Base-by-base conservation (phyloP, 2,113 vertebrate genomes). In the Taurulus bubalis region DNA sequence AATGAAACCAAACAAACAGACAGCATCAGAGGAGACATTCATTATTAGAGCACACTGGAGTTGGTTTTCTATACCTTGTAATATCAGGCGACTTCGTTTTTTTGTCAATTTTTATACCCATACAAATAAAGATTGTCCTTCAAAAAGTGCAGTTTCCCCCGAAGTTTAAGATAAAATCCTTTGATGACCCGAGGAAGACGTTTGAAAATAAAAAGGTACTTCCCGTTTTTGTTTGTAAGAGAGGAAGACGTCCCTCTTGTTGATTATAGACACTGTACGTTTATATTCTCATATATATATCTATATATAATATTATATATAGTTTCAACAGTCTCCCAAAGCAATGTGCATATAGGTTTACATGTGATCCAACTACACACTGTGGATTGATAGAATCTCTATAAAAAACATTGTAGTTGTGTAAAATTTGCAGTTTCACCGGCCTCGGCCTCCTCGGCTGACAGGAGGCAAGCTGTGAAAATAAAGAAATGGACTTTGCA, bases 81-180 rank as follows among this genome's bases (percentile, higher is more conserved):
- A 90, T 93, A 93, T 94, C 90, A 93, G 91, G 92, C 92, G 90
- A 94, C 93, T 93, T 93, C 79, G 86, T 92, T 92, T 92, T 8
- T 10, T 93, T 92, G 84, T 92, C 84, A 89, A 91, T 92, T 91
- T 83, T 93, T 91, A 92, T 93, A 95, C 91, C 93, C 86, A 92
- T 95, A 95, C 92, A 94, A 96, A 95, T 95, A 94, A 95, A 93
- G 95, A 96, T 95, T 96, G 95, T 96, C 95, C 95, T 96, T 96
- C 95, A 94, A 95, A 96, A 96, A 95, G 95, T 96, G 95, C 95
- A 94, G 94, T 94, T 94, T 90, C 92, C 93, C 91, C 90, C 72
- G 71, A 91, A 90, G 87, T 91, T 91, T 92, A 93, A 92, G 93
- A 92, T 94, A 93, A 93, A 94, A 94, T 92, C 91, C 92, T 90